Evolutionary conservation across 2,113 vertebrate genomes (phyloP), one percentile per base, ranked within the genome.

Genomic region (Rhea pennata): DNA sequence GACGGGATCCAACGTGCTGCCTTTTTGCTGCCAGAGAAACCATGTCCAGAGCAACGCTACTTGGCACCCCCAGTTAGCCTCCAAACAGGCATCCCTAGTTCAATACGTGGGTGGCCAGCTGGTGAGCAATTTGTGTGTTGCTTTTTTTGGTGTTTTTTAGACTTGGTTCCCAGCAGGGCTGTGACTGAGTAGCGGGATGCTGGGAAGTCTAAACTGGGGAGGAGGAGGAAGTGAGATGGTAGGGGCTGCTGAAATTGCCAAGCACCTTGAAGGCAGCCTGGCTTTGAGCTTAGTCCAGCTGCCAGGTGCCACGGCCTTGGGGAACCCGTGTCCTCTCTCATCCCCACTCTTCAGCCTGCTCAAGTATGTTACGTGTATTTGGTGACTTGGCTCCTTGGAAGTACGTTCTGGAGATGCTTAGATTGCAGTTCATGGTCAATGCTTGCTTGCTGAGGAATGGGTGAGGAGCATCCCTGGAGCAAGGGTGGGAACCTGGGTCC

Each of bases 261-360:
- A 46, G 36, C 15, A 29, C 29, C 61, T 67, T 48, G 51, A 67
- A 71, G 36, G 66, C 39, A 74, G 12, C 31, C 27, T 66, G 78
- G 70, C 27, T 81, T 88, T 82, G 65, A 14, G 42, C 36, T 54
- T 21, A 64, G 69, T 76, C 50, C 44, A 90, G 39, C 26, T 39
- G 9, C 58, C 0, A 1, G 21, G 24, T 0, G 1, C 56, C 3
- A 4, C 62, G 51, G 42, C 33, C 36, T 67, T 58, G 1, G 7
- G 71, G 31, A 87, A 44, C n/a, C 1, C 2, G 20, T 66, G 10
- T 5, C 44, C 13, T 20, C 6, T 39, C 42, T 80, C 7, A 14
- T 44, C 20, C 67, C 42, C 24, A 42, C 19, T 81, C 16, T 84
- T 87, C 33, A 46, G 12, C 64, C 66, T 79, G 62, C 27, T 22